phyloP scores from a whole-genome alignment of 2,797 vertebrate genomes.

The Sternarchorhynchus goeldii region DNA sequence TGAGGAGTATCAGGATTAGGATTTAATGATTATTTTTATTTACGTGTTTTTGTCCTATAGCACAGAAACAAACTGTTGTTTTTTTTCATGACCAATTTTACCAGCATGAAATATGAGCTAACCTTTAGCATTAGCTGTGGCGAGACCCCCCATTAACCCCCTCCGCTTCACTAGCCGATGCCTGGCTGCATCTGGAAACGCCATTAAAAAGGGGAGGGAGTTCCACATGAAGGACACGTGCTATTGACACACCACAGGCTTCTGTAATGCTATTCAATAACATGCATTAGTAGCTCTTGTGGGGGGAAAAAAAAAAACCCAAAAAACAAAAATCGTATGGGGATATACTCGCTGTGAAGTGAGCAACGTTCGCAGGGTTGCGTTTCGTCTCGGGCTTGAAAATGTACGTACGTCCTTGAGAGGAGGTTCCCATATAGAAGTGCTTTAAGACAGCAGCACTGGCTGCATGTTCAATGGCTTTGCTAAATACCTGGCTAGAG shows the following conservation, averaged over 20 bases:
- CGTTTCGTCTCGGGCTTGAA: conserved; percentile 43
- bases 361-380: conserved; percentile 26
- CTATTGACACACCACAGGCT: conserved; percentile 37
- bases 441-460: background rate
- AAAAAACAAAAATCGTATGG: too few species aligned
- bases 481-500: background rate
- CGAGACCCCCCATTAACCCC: conserved; percentile 51
- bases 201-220: conserved; percentile 43
- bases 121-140: conserved; percentile 24
- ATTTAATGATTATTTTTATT: background rate
- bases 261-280: conserved; percentile 51
- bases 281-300: conserved; percentile 37
- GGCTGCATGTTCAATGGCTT: background rate
- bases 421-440: background rate
- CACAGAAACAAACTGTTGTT: background rate
- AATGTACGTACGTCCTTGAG: conserved; percentile 24
- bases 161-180: conserved; percentile 34
- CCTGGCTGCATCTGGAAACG: conserved; percentile 53
- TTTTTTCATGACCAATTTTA: background rate
- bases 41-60: background rate
- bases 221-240: conserved; percentile 32
- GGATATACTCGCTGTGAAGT: conserved; percentile 21
- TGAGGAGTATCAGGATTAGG: background rate
- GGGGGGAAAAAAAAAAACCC: conserved; percentile 7
- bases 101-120: conserved; percentile 21